phyloP scores from a whole-genome alignment of 2,888 invertebrate genomes.

The Caenorhabditis wallacei region DNA sequence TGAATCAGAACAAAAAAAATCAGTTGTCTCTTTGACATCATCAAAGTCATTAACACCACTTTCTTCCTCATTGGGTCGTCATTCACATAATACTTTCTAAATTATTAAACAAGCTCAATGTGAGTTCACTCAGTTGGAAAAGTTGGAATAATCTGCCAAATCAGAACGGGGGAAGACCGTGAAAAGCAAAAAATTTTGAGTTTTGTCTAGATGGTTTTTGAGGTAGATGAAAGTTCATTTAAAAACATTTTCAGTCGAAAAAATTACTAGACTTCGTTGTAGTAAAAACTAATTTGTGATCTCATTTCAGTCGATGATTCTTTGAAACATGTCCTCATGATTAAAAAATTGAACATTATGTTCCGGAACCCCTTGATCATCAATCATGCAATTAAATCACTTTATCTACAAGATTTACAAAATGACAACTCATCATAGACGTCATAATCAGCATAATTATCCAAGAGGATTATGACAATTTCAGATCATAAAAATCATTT shows the following conservation, averaged over 20 bases:
- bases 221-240: not conserved
- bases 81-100: not conserved
- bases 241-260: not conserved
- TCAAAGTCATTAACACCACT: constrained; percentile 38
- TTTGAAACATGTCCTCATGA: not conserved
- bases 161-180: constrained; percentile 7
- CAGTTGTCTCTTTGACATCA: constrained; percentile 49
- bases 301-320: not conserved
- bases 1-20: constrained; percentile 35
- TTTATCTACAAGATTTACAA: not conserved
- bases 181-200: not conserved
- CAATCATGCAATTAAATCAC: not conserved
- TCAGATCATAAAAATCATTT: constrained; percentile 6
- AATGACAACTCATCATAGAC: not conserved
- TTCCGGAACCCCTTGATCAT: constrained; percentile 12
- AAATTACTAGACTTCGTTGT: too few species aligned
- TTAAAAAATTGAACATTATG: not conserved
- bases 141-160: not conserved
- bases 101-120: constrained; percentile 15
- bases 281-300: not conserved
- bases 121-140: constrained; percentile 33
- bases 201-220: not conserved
- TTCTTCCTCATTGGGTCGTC: constrained; percentile 30
- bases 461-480: not conserved
- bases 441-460: constrained; percentile 31